Base-by-base conservation (phyloP, 1,140 invertebrate genomes). In the Diorhabda carinulata region DNA sequence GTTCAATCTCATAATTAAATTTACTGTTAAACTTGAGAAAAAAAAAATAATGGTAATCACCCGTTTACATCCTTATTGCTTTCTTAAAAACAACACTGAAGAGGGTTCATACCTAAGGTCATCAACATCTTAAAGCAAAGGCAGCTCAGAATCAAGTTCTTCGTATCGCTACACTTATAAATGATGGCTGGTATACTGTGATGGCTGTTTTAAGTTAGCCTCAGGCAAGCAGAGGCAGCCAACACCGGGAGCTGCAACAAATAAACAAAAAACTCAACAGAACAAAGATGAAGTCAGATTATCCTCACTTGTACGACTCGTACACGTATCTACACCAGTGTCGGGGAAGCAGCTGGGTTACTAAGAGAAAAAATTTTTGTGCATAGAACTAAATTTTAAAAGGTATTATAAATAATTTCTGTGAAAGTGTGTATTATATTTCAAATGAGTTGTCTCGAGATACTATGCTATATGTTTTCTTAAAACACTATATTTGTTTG, bases 161-260 rank as follows among this genome's bases (percentile, higher is more conserved):
- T 72, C 76, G 77, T 77, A 77, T 78, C 78, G 75, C 75, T 77
- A 78, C 74, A 77, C 75, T 77, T 78, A 77, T 78, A 78, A 78
- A 78, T 79, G 77, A 78, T 79, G 78, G 76, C 77, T 76, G 78
- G 47, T 52, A 52, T 52, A 25, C 47, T 52, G 47, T 79, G 77
- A 78, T 79, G 78, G 76, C 77, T 76, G 78, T 77, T 78, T 70
- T 73, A 75, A 77, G 71, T 73, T 77, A 59, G 72, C 76, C 76
- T 70, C 62, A 70, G 77, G 78, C 75, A 70, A 73, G 71, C 72
- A 75, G 71, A 76, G 75, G 74, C 77, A 75, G 72, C 72, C 74
- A 80, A 80, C 77, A 80, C 78, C 78, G 73, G 78, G 77, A 80
- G 77, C 78, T 78, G 77, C 74, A 72, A 69, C 73, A 77, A 76